Conservation (phyloP, 2,797 vertebrate genomes). For the Fundulus diaphanus region DNA sequence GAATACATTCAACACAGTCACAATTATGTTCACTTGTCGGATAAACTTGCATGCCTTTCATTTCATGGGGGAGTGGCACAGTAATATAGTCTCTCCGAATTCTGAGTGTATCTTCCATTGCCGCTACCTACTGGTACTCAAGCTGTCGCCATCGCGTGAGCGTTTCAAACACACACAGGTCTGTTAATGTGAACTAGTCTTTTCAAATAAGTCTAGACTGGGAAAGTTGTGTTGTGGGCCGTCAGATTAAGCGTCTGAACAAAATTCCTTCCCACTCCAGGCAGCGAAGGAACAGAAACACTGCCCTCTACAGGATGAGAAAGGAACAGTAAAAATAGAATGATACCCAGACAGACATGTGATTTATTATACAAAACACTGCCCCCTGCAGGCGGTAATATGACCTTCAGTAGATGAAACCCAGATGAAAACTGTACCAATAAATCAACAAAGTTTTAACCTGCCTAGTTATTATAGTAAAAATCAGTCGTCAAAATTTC, state of each 20-base stretch:
- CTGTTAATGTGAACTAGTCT: no score
- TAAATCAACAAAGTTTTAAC: not conserved
- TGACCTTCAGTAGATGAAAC: not conserved
- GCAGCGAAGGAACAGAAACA: not conserved
- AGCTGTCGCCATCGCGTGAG: not conserved
- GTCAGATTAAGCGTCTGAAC: no score
- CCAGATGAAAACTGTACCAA: not conserved
- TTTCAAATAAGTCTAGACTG: no score
- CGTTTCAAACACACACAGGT: no score
- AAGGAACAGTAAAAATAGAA: not conserved
- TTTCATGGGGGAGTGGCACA: not conserved
- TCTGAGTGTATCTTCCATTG: not conserved
- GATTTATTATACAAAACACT: not conserved
- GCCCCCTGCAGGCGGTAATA: not conserved
- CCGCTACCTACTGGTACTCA: not conserved
- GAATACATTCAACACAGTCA: not conserved
- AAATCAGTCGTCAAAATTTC: not conserved
- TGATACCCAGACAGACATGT: not conserved
- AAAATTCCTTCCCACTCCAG: no score
- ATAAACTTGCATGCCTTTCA: not conserved
- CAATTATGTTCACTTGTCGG: not conserved
- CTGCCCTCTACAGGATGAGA: not conserved
- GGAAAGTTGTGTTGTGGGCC: no score
- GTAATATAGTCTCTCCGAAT: not conserved
- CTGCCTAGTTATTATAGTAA: not conserved